Percentiles rank a stretch among this genome's conserved stretches.
Conservation (phyloP, 2,113 vertebrate genomes). For the Phyllopteryx taeniolatus region DNA sequence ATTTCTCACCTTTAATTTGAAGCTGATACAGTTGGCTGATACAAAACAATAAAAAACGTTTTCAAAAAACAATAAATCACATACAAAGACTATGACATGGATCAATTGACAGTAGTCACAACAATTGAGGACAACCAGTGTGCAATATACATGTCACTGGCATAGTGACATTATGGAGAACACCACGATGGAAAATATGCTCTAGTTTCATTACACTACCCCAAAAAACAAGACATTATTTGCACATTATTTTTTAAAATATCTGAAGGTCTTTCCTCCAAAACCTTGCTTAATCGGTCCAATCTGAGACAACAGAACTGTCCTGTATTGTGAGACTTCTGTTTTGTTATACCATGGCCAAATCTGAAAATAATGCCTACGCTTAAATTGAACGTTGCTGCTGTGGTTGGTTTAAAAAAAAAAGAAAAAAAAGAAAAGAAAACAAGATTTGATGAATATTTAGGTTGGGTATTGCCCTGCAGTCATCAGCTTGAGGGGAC, state of each 20-base stretch:
- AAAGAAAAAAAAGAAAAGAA: conserved; percentile 2
- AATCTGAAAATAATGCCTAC: background rate
- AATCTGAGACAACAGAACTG: background rate
- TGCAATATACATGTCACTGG: background rate
- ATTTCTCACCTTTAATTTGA: conserved; percentile 58
- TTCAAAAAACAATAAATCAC: conserved; percentile 35
- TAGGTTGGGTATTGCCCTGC: background rate
- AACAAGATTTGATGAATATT: conserved; percentile 9
- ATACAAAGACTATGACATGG: conserved; percentile 21
- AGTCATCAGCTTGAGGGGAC: background rate
- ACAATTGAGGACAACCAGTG: conserved; percentile 24
- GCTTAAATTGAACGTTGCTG: background rate
- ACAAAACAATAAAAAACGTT: conserved; percentile 44
- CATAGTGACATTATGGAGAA: background rate
- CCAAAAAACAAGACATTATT: background rate
- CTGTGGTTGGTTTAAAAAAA: background rate
- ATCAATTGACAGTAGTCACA: conserved; percentile 28
- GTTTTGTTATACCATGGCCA: background rate
- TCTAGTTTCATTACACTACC: background rate
- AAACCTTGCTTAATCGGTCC: background rate
- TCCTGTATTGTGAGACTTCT: background rate
- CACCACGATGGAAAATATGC: conserved; percentile 11
- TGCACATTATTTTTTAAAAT: conserved; percentile 12
- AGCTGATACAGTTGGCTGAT: conserved; percentile 34
- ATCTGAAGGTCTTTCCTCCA: background rate